Evolutionary conservation across 2,888 invertebrate genomes (phyloP), one percentile per base, ranked within the genome.

Genomic region (Dichetophora obliterata): DNA sequence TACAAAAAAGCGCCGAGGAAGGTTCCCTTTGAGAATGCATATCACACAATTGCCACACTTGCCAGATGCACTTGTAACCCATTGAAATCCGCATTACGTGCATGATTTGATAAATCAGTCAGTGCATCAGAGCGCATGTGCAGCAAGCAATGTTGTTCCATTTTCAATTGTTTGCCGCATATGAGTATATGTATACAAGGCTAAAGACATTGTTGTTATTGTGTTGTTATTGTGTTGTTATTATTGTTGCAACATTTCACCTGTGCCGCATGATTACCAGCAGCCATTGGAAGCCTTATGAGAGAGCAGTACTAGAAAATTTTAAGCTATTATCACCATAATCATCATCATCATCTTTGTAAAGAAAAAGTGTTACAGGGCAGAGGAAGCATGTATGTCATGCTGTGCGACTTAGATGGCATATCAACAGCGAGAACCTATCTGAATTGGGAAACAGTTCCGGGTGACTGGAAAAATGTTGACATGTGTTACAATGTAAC

Each of bases 21-120:
- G 43, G 43, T 43, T 43, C 37, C 6, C 8, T 37, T 52, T 52
- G 52, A 16, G n/a, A 52, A 9, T 52, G 52, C 6, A 6, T 16
- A 52, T n/a, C 5, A 52, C 16, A 1, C 16, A 19, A 6, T 22
- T 1, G n/a, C n/a, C n/a, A 19, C 19, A 19, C n/a, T 11, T 6
- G 19, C n/a, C 6, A 27, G 34, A 31, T 65, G n/a, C 5, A 65
- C 37, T 65, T 31, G 63, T 68, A 68, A 68, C 68, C 50, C 68
- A 68, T 50, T 50, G 68, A 68, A 68, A 50, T 50, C 68, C 19
- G 48, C 43, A 43, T 43, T 43, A 31, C 31, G 19, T 19, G 63
- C 63, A 31, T 19, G 31, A 65, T 34, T 34, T 34, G 63, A 65
- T 27, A 14, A 14, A 34, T 27, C 19, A 16, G 34, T n/a, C 31